Evolutionary conservation across 2,797 vertebrate species (phyloP), one percentile per base, ranked within the genome.

Genomic region (Ambastaia sidthimunki): DNA sequence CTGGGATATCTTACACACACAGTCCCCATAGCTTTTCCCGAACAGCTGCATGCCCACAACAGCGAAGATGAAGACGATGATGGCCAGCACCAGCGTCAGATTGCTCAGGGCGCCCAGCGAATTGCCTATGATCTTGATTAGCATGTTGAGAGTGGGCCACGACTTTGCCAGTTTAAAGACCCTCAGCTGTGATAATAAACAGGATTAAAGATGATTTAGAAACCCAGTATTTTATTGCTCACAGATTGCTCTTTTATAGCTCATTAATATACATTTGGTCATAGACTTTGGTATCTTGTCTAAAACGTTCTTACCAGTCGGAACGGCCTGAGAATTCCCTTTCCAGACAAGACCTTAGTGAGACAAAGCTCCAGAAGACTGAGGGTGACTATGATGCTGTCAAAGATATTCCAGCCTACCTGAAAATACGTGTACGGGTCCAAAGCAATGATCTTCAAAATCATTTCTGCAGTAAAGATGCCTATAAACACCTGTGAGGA

Each of bases 131-230:
- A 99, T 99, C 90, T 99, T 99, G 74, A 99, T 99, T 23, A 99
- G 86, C 92, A 96, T 97, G 81, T 99, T 99, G 31, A 99, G 91
- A 0, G 98, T 99, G 15, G 98, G 98, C 98, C 98, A 99, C 1
- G 98, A 99, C 89, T 98, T 99, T 28, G 97, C 98, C 90, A 99
- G 80, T 80, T 99, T 99, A 91, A 99, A 99, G 73, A 99, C 97
- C 90, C 98, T 92, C 75, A 99, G 94, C 98, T 99, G 92, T 65
- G 66, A 86, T 11, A 54, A 78, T 78, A 82, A 77, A 9, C 21
- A 21, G 16, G 15, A 54, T 5, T 41, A 25, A 74, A 48, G 7
- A 31, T 16, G 11, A n/a, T 25, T 11, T 19, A 23, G 2, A 18
- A 52, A 11, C 25, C 1, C 52, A 10, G 23, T 3, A 44, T 18